These are phyloP conservation scores for Argyresthia goedartella DNA, from an alignment of 2,888 invertebrate genomes.

Conservation along the genomic window DNA sequence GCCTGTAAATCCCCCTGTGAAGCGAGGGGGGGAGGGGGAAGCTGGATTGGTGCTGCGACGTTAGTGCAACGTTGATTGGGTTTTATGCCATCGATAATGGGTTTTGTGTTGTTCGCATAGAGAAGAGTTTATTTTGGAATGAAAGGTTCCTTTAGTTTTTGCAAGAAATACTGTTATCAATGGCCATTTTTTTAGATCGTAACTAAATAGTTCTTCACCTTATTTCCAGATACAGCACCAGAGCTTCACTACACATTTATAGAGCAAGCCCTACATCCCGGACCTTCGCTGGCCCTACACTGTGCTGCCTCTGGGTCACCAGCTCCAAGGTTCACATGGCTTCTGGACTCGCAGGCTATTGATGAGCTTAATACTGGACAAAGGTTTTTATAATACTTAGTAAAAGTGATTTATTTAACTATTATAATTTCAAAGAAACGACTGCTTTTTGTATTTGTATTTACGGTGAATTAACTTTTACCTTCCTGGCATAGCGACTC, in stretches of 20 bases:
- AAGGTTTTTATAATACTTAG: no score
- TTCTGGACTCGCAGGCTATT: conserved; percentile 82
- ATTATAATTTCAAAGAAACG: no score
- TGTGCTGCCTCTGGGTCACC: conserved; percentile 92
- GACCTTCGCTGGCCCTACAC: conserved; percentile 81
- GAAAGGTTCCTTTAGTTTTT: no score
- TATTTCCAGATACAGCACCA: conserved; percentile 79
- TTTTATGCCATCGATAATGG: conserved; percentile 22
- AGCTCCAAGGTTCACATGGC: conserved; percentile 85
- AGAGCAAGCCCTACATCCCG: conserved; percentile 78
- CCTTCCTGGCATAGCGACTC: no score
- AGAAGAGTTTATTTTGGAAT: no score
- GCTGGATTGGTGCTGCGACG: conserved; percentile 5
- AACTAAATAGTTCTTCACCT: no score
- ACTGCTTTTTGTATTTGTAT: no score
- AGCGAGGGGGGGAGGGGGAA: neutral
- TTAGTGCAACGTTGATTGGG: conserved; percentile 36
- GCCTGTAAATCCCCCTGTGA: no score
- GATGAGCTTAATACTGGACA: conserved; percentile 63
- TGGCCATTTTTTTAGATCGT: no score
- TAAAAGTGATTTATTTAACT: no score
- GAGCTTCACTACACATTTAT: conserved; percentile 89
- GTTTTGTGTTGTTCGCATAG: neutral
- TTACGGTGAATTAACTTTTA: no score
- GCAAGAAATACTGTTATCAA: no score